These are phyloP conservation scores for Zapornia atra DNA, from an alignment of 2,113 vertebrate genomes.

Conservation along the genomic window DNA sequence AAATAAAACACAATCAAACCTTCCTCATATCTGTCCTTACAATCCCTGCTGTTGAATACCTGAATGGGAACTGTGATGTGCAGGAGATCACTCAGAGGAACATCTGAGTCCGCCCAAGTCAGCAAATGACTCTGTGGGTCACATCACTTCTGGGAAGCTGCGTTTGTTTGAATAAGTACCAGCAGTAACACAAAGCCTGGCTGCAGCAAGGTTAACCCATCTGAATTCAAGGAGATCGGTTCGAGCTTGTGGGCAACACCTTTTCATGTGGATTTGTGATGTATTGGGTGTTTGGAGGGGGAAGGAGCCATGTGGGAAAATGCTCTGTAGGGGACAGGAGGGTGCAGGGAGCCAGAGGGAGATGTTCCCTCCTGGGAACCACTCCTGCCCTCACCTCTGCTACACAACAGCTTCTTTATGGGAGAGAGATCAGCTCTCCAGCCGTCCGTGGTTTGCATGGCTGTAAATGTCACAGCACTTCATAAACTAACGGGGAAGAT, in stretches of 20 bases:
- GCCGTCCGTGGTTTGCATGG: neutral
- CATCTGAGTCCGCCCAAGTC: neutral
- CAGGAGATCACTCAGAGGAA: neutral
- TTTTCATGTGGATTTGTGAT: neutral
- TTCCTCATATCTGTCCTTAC: neutral
- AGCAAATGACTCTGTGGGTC: neutral
- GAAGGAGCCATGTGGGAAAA: rapidly evolving
- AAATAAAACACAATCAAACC: neutral
- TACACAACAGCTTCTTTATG: neutral
- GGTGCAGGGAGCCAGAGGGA: neutral
- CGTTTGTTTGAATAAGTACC: neutral
- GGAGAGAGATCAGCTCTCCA: neutral
- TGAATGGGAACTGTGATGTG: neutral
- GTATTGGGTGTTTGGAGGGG: neutral
- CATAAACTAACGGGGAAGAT: neutral
- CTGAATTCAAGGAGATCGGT: neutral
- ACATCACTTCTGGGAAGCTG: neutral
- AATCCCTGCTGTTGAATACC: neutral
- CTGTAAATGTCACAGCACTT: neutral
- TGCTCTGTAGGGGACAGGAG: neutral
- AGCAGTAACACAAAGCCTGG: neutral
- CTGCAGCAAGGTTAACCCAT: neutral
- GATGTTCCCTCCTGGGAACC: neutral
- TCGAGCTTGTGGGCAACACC: neutral
- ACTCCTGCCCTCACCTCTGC: neutral